Evolutionary conservation across 2,888 invertebrate genomes (phyloP).

Genomic region (Crossocerus cetratus): DNA sequence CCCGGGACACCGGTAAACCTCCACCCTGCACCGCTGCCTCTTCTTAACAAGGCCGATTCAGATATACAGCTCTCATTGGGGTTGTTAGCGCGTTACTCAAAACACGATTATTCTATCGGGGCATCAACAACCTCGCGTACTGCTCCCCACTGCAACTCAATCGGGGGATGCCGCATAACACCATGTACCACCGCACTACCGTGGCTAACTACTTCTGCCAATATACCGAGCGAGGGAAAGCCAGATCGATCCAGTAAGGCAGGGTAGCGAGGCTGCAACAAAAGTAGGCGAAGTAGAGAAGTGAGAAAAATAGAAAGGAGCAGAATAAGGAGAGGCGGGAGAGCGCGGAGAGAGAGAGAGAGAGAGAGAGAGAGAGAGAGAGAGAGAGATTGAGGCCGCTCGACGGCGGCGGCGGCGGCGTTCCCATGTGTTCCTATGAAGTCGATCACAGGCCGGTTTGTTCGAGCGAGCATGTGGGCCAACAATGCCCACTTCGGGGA

Average conservation of each 20-base stretch:
- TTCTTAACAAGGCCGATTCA: neutral
- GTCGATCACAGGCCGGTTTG: conserved; percentile 72
- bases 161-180: no score
- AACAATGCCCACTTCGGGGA: conserved; percentile 74
- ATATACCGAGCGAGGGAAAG: neutral
- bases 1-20: conserved; percentile 31
- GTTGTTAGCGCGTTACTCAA: neutral
- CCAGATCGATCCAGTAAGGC: conserved; percentile 23
- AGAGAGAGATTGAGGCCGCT: conserved; percentile 22
- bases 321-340: conserved; percentile 1
- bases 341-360: conserved; percentile 28
- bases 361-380: conserved; percentile 20
- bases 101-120: neutral
- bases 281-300: conserved; percentile 31
- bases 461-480: conserved; percentile 76
- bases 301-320: conserved; percentile 36
- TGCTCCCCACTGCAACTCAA: no score
- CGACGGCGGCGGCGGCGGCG: conserved; percentile 33
- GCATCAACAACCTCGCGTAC: no score
- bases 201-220: neutral
- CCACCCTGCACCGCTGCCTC: neutral
- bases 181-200: neutral
- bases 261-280: conserved; percentile 9
- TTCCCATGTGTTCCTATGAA: conserved; percentile 68
- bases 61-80: neutral